Percentiles rank a stretch among this genome's conserved stretches.
phyloP scores from a whole-genome alignment of 2,113 vertebrate genomes.

The Cheilinus undulatus region DNA sequence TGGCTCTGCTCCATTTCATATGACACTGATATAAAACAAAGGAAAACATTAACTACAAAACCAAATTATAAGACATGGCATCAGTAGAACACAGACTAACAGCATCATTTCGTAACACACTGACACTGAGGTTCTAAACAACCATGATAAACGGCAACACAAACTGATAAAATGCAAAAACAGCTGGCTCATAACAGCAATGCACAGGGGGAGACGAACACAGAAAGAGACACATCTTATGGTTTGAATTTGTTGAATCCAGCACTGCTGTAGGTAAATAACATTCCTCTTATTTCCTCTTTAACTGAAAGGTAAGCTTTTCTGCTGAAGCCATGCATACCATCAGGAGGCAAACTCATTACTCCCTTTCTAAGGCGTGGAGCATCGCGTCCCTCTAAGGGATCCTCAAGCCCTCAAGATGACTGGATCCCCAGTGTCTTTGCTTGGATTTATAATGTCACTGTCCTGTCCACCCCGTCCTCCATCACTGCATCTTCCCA shows the following conservation, averaged over 20 bases:
- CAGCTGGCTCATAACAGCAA: conserved; percentile 27
- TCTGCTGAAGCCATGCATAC: conserved; percentile 58
- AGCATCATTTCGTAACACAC: conserved; percentile 42
- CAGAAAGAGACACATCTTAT: conserved; percentile 26
- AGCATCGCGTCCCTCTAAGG: conserved; percentile 14
- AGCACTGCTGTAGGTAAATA: conserved; percentile 49
- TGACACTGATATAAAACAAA: conserved; percentile 51
- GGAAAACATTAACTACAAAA: conserved; percentile 46
- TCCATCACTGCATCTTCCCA: conserved; percentile 76
- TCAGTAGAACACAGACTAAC: conserved; percentile 43
- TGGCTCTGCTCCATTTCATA: conserved; percentile 74
- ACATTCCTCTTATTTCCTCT: conserved; percentile 38
- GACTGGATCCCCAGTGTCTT: conserved; percentile 19
- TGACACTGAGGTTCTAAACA: conserved; percentile 30
- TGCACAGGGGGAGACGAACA: conserved; percentile 26
- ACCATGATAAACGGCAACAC: conserved; percentile 24
- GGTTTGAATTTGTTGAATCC: conserved; percentile 44
- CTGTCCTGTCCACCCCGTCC: background rate
- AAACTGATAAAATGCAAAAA: conserved; percentile 34
- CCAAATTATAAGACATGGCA: conserved; percentile 32
- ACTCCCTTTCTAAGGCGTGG: conserved; percentile 48
- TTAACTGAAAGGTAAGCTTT: conserved; percentile 30
- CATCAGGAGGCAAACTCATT: conserved; percentile 17
- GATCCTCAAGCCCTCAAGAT: conserved; percentile 32
- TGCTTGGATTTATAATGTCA: conserved; percentile 16